These are phyloP conservation scores for Sebastes taczanowskii DNA, from an alignment of 2,797 vertebrate genomes.

Conservation along the genomic window DNA sequence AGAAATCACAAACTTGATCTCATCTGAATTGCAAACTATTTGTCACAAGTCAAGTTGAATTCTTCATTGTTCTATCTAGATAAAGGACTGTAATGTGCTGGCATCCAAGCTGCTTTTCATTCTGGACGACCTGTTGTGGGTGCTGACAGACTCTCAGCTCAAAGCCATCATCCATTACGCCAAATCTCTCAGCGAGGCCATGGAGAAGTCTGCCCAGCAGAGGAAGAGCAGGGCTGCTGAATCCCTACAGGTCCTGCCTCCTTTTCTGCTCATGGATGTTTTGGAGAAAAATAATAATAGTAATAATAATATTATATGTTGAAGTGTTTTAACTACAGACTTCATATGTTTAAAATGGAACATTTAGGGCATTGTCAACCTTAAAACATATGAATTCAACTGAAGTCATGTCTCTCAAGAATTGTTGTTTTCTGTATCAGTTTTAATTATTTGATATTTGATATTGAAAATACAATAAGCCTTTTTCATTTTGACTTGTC, in stretches of 20 bases:
- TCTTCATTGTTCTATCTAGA: conserved; percentile 74
- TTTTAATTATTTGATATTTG: neutral
- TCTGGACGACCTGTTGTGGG: conserved; percentile 97
- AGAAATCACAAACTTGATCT: neutral
- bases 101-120: conserved; percentile 96
- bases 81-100: conserved; percentile 96
- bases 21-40: neutral
- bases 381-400: neutral
- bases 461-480: neutral
- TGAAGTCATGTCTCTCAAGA: neutral
- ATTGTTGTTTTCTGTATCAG: neutral
- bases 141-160: conserved; percentile 97
- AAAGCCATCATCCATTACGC: conserved; percentile 98
- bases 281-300: too few relatives aligned
- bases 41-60: neutral
- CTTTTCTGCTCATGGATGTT: neutral
- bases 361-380: neutral
- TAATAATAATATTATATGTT: neutral
- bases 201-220: conserved; percentile 96
- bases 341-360: neutral
- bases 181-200: conserved; percentile 95
- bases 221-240: conserved; percentile 93
- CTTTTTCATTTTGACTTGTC: neutral
- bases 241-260: conserved; percentile 84
- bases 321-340: neutral